Evolutionary conservation across 2,797 vertebrate genomes (phyloP), one percentile per base, ranked within the genome.

Genomic region (Chrysocyon brachyurus): DNA sequence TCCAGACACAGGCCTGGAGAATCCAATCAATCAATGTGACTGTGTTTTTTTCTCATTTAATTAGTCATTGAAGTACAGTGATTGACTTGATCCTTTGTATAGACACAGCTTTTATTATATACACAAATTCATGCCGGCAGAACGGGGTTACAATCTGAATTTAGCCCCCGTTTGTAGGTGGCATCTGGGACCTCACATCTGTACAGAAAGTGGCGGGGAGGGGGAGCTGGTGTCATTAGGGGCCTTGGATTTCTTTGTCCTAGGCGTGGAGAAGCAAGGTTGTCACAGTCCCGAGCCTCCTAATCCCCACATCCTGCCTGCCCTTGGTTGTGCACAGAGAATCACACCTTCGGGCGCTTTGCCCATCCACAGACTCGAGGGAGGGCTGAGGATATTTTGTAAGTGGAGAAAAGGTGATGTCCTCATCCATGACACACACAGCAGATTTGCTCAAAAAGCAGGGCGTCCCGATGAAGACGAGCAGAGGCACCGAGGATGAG

Each of bases 401-500:
- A 56, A 33, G 21, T 17, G 16, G 26, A 31, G 22, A 26, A 54
- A 63, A 14, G 16, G 12, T 4, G 17, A 3, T 4, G 4, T 57
- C 26, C 28, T 59, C 8, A 7, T 16, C 33, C 8, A 6, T 8
- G 2, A 26, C 40, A 54, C 16, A 26, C 0, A 57, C 12, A 33
- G 24, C 2, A 0, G 2, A 2, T 57, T 10, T 56, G 56, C 21
- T 16, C 17, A 6, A 17, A 46, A 68, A 24, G 6, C 12, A 12
- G 24, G 0, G 5, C 2, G 0, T 12, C 8, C 12, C 1, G 15
- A 8, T 0, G 3, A 66, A 12, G 6, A 0, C 0, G 0, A 14
- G 24, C 4, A 3, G n/a, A 52, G 26, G 31, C 17, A 12, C 0
- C 6, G 0, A 36, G 40, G 70, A 5, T 26, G 46, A 19, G 68